phyloP scores from a whole-genome alignment of 1,140 invertebrate species.

The Nomia melanderi region DNA sequence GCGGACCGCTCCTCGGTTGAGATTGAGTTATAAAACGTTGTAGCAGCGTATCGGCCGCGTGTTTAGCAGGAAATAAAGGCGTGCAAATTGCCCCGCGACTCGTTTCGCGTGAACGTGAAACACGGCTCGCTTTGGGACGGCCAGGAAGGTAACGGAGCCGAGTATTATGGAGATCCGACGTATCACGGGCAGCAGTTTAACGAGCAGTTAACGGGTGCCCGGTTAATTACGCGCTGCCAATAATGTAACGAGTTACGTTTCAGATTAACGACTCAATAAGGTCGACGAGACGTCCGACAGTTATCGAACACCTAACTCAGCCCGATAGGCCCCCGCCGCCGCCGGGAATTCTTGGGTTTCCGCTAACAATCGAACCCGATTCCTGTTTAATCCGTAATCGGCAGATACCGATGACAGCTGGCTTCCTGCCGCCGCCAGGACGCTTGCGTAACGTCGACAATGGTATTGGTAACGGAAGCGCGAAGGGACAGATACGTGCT shows the following conservation, averaged over 20 bases:
- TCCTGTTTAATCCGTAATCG: background rate
- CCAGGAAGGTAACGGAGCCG: conserved; percentile 36
- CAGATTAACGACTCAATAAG: conserved; percentile 30
- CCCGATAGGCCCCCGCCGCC: background rate
- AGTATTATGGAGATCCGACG: conserved; percentile 33
- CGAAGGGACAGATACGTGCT: background rate
- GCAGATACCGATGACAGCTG: background rate
- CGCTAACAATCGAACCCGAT: background rate
- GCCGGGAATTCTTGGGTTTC: background rate
- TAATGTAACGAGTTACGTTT: conserved; percentile 28
- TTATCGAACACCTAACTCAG: background rate
- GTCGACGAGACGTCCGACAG: background rate
- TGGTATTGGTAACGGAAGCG: conserved; percentile 1
- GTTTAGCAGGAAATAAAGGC: conserved; percentile 41
- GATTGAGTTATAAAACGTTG: conserved; percentile 39
- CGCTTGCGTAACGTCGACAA: background rate
- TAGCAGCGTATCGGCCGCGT: background rate
- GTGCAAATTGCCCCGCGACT: conserved; percentile 29
- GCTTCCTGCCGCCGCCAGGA: background rate
- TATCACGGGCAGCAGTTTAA: conserved; percentile 29
- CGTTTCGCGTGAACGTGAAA: conserved; percentile 26
- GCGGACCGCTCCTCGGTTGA: background rate
- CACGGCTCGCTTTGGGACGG: background rate
- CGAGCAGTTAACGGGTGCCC: conserved; percentile 38
- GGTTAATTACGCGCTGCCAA: conserved; percentile 34